phyloP scores from a whole-genome alignment of 2,888 invertebrate species.

The Drosophila barbarae region DNA sequence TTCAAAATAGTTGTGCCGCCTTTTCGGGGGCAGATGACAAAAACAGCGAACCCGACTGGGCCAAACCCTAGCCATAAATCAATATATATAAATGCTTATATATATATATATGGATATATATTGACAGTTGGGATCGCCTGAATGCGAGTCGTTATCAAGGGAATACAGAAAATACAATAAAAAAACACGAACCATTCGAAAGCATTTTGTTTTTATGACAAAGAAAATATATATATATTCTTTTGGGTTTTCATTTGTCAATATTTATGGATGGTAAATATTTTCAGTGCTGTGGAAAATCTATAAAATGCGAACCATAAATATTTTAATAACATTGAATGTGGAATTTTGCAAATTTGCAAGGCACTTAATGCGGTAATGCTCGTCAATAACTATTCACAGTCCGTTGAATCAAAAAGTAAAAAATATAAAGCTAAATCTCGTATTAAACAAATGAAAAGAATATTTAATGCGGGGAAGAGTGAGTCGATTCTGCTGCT shows the following conservation, averaged over 20 bases:
- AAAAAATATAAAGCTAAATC: slow-evolving; percentile 4
- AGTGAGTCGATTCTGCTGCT: slow-evolving; percentile 8
- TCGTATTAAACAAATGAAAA: slow-evolving; percentile 15
- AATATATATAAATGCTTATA: slow-evolving; percentile 58
- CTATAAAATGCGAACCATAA: slow-evolving; percentile 34
- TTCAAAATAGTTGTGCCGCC: slow-evolving; percentile 38
- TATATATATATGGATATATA: slow-evolving; percentile 60
- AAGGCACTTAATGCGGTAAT: slow-evolving; percentile 29
- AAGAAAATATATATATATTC: slow-evolving; percentile 27
- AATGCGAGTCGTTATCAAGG: slow-evolving; percentile 35
- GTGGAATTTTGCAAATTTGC: slow-evolving; percentile 17
- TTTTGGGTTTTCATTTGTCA: slow-evolving; percentile 39
- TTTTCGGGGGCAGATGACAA: slow-evolving; percentile 22
- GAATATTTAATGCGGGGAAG: slow-evolving; percentile 19
- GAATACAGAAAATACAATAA: neutral
- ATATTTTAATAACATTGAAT: slow-evolving; percentile 25
- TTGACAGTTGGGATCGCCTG: slow-evolving; percentile 59
- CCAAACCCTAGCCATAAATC: slow-evolving; percentile 52
- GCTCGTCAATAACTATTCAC: slow-evolving; percentile 25
- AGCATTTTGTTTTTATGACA: slow-evolving; percentile 37
- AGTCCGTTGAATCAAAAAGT: slow-evolving; percentile 1
- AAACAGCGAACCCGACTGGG: slow-evolving; percentile 6
- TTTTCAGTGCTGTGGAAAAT: slow-evolving; percentile 26
- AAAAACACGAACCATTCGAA: neutral
- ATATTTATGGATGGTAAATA: slow-evolving; percentile 45